phyloP scores from a whole-genome alignment of 2,797 vertebrate species.

The Menidia menidia region DNA sequence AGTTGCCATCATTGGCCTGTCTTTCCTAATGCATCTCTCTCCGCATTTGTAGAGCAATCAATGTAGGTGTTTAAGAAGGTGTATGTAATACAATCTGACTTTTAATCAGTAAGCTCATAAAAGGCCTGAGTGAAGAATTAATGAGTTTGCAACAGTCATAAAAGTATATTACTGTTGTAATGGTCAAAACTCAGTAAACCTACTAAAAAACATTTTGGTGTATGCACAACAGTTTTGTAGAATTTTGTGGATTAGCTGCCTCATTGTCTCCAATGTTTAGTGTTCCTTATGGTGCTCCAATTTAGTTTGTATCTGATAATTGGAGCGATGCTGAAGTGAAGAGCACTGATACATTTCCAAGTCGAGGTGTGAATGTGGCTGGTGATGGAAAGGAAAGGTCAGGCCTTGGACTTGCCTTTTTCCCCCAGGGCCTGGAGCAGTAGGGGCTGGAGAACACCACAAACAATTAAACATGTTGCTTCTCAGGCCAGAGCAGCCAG shows the following conservation, averaged over 20 bases:
- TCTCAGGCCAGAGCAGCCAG: conserved; percentile 68
- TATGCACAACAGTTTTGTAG: conserved; percentile 32
- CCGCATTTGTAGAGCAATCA: conserved; percentile 58
- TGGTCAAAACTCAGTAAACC: conserved; percentile 16
- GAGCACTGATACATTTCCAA: conserved; percentile 82
- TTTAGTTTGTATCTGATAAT: conserved; percentile 85
- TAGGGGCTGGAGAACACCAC: conserved; percentile 80
- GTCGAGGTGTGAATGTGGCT: conserved; percentile 82
- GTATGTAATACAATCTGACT: conserved; percentile 49
- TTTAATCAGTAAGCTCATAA: conserved; percentile 38
- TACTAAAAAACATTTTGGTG: background rate
- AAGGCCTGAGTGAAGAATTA: conserved; percentile 34
- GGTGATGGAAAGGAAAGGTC: conserved; percentile 82
- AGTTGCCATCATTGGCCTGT: conserved; percentile 54
- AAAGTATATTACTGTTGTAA: conserved; percentile 7
- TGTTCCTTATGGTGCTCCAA: conserved; percentile 64
- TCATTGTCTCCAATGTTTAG: conserved; percentile 53
- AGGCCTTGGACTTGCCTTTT: conserved; percentile 78
- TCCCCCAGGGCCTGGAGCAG: conserved; percentile 80
- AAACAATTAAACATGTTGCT: conserved; percentile 88
- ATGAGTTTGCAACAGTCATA: conserved; percentile 35
- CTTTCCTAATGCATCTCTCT: conserved; percentile 59
- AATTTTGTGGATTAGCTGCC: conserved; percentile 37
- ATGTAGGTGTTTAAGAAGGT: conserved; percentile 58
- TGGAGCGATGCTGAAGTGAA: conserved; percentile 82